These are phyloP conservation scores for Helicoverpa armigera DNA, from an alignment of 1,140 invertebrate species.

Conservation along the genomic window DNA sequence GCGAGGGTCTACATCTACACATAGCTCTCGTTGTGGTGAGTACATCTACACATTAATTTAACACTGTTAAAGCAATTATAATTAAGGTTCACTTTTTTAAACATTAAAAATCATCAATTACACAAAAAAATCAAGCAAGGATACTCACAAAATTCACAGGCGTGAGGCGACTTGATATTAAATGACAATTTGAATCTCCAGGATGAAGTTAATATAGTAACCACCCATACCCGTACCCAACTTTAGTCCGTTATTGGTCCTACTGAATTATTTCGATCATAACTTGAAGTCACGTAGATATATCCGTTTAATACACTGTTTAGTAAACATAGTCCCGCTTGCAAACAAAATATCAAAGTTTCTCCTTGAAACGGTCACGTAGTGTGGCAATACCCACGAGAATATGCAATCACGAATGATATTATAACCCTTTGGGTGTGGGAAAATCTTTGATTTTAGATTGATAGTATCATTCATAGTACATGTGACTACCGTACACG, in stretches of 20 bases:
- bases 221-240: not conserved
- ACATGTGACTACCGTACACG: too few relatives aligned
- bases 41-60: conserved; percentile 2
- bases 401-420: not conserved
- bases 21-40: conserved; percentile 91
- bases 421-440: not conserved
- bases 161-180: too few relatives aligned
- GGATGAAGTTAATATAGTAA: not conserved
- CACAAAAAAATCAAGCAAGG: too few relatives aligned
- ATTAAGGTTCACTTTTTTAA: not conserved
- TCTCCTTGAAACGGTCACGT: conserved; percentile 43
- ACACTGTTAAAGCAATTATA: too few relatives aligned
- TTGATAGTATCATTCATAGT: not conserved
- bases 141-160: too few relatives aligned
- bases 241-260: not conserved
- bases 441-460: not conserved
- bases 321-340: conserved; percentile 40
- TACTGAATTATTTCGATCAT: conserved; percentile 43
- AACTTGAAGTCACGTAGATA: not conserved
- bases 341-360: conserved; percentile 51
- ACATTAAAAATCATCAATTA: not conserved
- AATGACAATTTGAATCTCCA: too few relatives aligned
- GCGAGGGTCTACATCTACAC: conserved; percentile 96
- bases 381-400: conserved; percentile 9
- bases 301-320: conserved; percentile 39